Evolutionary conservation across 2,888 invertebrate species (phyloP), one percentile per base, ranked within the genome.

Genomic region (Caenorhabditis plicata): DNA sequence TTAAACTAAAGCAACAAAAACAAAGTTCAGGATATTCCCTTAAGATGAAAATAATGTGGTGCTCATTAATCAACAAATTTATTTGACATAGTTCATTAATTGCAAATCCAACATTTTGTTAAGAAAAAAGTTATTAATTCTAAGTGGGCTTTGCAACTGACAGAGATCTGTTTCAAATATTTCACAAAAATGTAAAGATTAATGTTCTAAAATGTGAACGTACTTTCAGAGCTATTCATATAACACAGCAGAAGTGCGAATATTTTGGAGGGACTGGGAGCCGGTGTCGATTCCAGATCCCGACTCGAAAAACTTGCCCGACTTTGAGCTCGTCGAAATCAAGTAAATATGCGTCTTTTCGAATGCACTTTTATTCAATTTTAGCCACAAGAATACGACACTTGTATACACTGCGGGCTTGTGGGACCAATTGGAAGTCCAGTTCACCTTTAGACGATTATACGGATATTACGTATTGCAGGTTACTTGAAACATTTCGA

Each of bases 401-500:
- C 52, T 80, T 5, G 62, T 75, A 3, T 80, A 80, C 57, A 80
- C 80, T 2, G 80, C 80, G 2, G 80, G 81, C 1, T 36, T 72
- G 7, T 80, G 80, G 80, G 80, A 80, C 50, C 81, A 80, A 42
- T 51, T 81, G 8, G 74, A 78, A 55, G 81, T 79, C 2, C 63
- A 70, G 11, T 81, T 81, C 57, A 56, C 58, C 1, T 81, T 81
- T 61, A 45, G 77, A 25, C 65, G 80, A 19, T 58, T 81, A 2
- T 81, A 81, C 49, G 80, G 80, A 15, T 81, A 73, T 61, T 81
- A 81, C 53, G 73, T 81, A 7, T 64, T 81, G 5, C 80, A 80
- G 61, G 77, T 72, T 29, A 5, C 9, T 13, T 19, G 22, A n/a
- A 26, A 8, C 1, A n/a, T 11, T 8, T 36, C 38, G 15, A 13